Percentiles rank a stretch among this genome's conserved stretches.
Conservation (phyloP, 2,888 invertebrate species). For the Dione juno region DNA sequence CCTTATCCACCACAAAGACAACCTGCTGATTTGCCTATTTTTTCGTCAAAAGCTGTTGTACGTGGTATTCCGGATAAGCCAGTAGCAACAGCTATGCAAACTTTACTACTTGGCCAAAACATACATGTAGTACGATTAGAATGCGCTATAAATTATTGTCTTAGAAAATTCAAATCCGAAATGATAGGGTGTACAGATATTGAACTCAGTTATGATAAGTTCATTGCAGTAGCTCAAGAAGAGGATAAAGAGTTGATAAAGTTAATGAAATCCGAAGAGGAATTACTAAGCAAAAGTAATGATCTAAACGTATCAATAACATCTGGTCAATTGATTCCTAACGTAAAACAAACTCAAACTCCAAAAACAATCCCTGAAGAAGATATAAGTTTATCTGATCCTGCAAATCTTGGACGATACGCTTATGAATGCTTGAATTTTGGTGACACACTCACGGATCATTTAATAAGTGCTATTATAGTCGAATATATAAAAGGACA, state of each 20-base stretch:
- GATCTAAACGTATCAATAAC: conserved; percentile 55
- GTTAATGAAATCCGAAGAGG: conserved; percentile 67
- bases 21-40: conserved; percentile 67
- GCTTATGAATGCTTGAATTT: conserved; percentile 79
- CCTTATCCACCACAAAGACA: conserved; percentile 65
- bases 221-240: conserved; percentile 58
- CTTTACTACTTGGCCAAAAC: conserved; percentile 65
- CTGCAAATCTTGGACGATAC: conserved; percentile 83
- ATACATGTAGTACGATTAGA: conserved; percentile 76
- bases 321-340: conserved; percentile 59
- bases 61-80: conserved; percentile 73
- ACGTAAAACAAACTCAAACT: conserved; percentile 84
- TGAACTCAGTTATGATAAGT: conserved; percentile 72
- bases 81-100: conserved; percentile 69
- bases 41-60: conserved; percentile 68
- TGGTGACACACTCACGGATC: conserved; percentile 82
- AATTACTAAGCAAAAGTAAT: conserved; percentile 56
- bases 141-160: conserved; percentile 83
- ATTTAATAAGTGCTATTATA: conserved; percentile 82
- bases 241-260: conserved; percentile 67
- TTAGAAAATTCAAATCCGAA: conserved; percentile 81
- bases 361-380: conserved; percentile 84
- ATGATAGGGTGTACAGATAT: conserved; percentile 77
- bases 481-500: conserved; percentile 84
- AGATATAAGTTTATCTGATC: conserved; percentile 74